Conservation (phyloP, 2,888 invertebrate genomes). For the Ceramica pisi region DNA sequence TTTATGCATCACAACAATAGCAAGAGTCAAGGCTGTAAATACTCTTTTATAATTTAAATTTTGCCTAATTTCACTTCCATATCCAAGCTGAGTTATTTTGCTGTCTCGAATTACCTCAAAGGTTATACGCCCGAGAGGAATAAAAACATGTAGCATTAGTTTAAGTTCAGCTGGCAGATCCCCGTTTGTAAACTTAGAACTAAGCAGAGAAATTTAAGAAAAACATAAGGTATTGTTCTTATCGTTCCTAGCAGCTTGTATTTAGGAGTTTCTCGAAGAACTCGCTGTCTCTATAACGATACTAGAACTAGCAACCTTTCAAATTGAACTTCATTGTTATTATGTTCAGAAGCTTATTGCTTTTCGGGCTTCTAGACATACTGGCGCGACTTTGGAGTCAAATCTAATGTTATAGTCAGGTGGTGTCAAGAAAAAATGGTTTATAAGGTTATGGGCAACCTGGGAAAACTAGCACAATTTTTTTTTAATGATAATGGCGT, state of each 20-base stretch:
- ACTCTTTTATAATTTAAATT: not conserved
- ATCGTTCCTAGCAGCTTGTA: constrained; percentile 23
- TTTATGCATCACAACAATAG: not conserved
- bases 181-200: not conserved
- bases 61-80: constrained; percentile 15
- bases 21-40: not conserved
- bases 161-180: constrained; percentile 15
- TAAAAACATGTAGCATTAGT: constrained; percentile 38
- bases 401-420: not conserved
- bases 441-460: no score
- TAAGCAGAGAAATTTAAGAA: constrained; percentile 31
- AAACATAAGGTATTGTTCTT: constrained; percentile 18
- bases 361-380: not conserved
- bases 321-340: constrained; percentile 24
- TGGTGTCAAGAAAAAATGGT: no score
- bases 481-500: no score
- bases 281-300: not conserved
- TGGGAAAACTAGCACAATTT: no score
- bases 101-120: constrained; percentile 30
- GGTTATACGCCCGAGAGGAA: constrained; percentile 17
- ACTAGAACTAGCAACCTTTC: constrained; percentile 8
- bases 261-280: constrained; percentile 21
- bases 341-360: constrained; percentile 27
- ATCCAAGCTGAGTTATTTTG: not conserved
- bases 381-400: not conserved